Evolutionary conservation across 2,113 vertebrate genomes (phyloP).

Genomic region (Pseudorectes ferrugineus): DNA sequence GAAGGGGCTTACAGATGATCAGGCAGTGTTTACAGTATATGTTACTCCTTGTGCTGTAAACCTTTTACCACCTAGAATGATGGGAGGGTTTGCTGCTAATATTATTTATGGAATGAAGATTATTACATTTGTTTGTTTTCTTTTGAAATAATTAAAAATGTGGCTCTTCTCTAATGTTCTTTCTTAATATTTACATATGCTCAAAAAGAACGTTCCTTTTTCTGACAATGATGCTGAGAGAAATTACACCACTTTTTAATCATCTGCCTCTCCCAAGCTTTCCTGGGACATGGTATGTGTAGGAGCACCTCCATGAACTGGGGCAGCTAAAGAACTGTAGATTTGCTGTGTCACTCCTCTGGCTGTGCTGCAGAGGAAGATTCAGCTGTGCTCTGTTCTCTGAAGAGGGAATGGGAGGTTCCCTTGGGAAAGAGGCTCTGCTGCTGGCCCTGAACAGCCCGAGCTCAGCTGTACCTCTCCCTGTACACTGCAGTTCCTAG

Average conservation of each 20-base stretch:
- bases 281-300: not conserved
- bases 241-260: not conserved
- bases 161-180: slow-evolving; percentile 32
- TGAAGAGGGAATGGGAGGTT: not conserved
- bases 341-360: not conserved
- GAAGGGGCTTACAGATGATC: not conserved
- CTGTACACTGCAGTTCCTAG: not conserved
- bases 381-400: not conserved
- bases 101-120: slow-evolving; percentile 75
- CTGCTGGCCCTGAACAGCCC: not conserved
- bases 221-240: not conserved
- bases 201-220: not conserved
- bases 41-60: not conserved
- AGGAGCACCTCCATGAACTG: not conserved
- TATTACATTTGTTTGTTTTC: slow-evolving; percentile 67
- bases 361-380: not conserved
- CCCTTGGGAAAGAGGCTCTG: not conserved
- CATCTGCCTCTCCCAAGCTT: not conserved
- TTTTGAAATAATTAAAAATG: slow-evolving; percentile 66
- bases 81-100: slow-evolving; percentile 74
- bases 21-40: not conserved
- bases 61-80: not conserved
- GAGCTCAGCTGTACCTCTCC: not conserved
- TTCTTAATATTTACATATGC: not conserved
- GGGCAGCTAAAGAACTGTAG: not conserved